Base-by-base conservation (phyloP, 2,888 invertebrate species). In the Sialis fuliginosa region DNA sequence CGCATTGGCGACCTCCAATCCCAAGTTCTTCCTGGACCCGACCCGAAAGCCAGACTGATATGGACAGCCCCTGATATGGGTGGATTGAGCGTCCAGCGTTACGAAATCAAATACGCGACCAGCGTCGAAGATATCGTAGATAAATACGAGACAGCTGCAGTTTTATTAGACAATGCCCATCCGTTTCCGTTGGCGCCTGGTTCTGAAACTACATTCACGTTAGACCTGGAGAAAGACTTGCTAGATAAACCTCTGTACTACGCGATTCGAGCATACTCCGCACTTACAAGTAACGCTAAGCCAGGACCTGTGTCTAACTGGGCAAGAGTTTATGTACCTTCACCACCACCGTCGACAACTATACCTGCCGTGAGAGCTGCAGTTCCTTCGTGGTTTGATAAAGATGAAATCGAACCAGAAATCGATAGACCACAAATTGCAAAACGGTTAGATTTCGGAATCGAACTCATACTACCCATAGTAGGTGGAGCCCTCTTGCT, bases 31-130 rank as follows among this genome's bases (percentile, higher is more conserved):
- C 58, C 64, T 1, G 62, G 65, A 45, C 63, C 67, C 32, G 67
- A 69, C 53, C 66, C 68, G 35, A 69, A 70, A 48, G 62, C 70
- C 2, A 62, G 69, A 9, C 60, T 78, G 6, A 62, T 65, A 0
- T 77, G 77, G 74, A 75, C 76, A 1, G 69, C 76, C 4, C 75
- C 77, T 0, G 77, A 72, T 52, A 67, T 72, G 66, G 71, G 70
- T 2, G 71, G 70, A 0, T 56, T 63, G 10, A 62, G 61, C 32
- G 71, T 72, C 0, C 61, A 65, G 2, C 60, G 66, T n/a, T 74
- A 74, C 53, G 72, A 74, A 54, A 62, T 75, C 5, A 65, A 66
- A 50, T 71, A 67, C 51, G 65, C 70, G 0, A 54, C 54, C 2
- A 60, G 58, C 4, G 60, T 70, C 1, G 53, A 57, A 13, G 69